Evolutionary conservation across 2,113 vertebrate genomes (phyloP), one percentile per base, ranked within the genome.

Genomic region (Emberiza fucata): DNA sequence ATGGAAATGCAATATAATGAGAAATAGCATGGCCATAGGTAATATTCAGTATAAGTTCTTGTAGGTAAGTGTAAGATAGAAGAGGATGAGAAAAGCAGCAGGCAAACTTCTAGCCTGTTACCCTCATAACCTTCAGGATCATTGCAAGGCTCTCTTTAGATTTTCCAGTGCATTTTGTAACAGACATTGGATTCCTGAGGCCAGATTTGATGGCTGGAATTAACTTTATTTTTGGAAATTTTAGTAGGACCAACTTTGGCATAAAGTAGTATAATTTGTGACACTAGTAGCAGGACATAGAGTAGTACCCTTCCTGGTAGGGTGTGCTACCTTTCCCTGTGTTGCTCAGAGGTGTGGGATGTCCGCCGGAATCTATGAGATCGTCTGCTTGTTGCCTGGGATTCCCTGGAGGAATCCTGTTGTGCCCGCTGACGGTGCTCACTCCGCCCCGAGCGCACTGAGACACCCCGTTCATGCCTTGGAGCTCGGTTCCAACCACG

Each of bases 291-390:
- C n/a, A 78, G 31, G 39, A 16, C 25, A 27, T 18, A n/a, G 2
- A 57, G 19, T 12, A 51, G 9, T 47, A 59, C 22, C 3, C 11
- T 53, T 59, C 23, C 24, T 44, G 18, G 20, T 39, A 24, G 28
- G 9, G 4, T 56, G 11, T 50, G 9, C 63, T 70, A 35, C 29
- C 12, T 37, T 2, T 23, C 9, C 11, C 54, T 75, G 47, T 4
- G 11, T 8, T 6, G 0, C 4, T 66, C 54, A 51, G 24, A 15
- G 9, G 13, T 33, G 18, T 1, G 22, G 15, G 19, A 40, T 12
- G 20, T 54, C 19, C 0, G 0, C 14, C 0, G 2, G 29, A 31
- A 27, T 31, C 6, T 2, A 8, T 0, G 6, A 7, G 25, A 23
- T 57, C 0, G 5, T 2, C 27, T n/a, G 11, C 42, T 44, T 39